These are phyloP conservation scores for Rhipidura dahli DNA, from an alignment of 2,113 vertebrate species.

Conservation along the genomic window DNA sequence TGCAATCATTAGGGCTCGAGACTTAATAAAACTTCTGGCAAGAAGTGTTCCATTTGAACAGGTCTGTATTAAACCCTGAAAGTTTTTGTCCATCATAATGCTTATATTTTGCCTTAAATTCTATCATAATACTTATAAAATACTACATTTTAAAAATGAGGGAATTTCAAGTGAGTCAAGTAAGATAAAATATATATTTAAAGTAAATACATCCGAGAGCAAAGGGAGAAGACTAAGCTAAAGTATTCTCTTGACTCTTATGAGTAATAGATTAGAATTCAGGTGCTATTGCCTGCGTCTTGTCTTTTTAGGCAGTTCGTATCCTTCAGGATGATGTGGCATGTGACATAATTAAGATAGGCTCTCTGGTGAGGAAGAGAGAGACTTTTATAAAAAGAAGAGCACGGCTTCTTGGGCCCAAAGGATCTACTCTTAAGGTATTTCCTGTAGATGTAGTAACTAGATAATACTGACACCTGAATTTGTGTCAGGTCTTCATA, in stretches of 20 bases:
- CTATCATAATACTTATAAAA: not conserved
- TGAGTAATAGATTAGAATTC: not conserved
- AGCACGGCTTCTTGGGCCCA: constrained; percentile 93
- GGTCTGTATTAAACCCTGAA: constrained; percentile 65
- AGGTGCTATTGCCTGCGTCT: not conserved
- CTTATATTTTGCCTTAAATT: not conserved
- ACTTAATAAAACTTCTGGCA: constrained; percentile 92
- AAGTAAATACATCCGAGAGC: not conserved
- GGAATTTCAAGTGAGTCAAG: not conserved
- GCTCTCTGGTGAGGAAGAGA: constrained; percentile 89
- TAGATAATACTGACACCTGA: not conserved
- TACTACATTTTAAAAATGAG: fast-evolving
- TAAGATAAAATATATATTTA: not conserved
- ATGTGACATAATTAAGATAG: constrained; percentile 97
- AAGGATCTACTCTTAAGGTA: constrained; percentile 96
- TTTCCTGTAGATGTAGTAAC: not conserved
- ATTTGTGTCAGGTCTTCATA: not conserved
- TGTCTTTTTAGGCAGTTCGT: constrained; percentile 82
- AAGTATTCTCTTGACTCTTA: not conserved
- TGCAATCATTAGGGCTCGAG: constrained; percentile 88
- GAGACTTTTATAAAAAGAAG: constrained; percentile 95
- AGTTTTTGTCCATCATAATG: not conserved
- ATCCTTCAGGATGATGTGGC: constrained; percentile 92
- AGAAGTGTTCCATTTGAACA: constrained; percentile 96
- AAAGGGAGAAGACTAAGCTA: not conserved